phyloP scores from a whole-genome alignment of 2,797 vertebrate species.

The Lagorchestes hirsutus region DNA sequence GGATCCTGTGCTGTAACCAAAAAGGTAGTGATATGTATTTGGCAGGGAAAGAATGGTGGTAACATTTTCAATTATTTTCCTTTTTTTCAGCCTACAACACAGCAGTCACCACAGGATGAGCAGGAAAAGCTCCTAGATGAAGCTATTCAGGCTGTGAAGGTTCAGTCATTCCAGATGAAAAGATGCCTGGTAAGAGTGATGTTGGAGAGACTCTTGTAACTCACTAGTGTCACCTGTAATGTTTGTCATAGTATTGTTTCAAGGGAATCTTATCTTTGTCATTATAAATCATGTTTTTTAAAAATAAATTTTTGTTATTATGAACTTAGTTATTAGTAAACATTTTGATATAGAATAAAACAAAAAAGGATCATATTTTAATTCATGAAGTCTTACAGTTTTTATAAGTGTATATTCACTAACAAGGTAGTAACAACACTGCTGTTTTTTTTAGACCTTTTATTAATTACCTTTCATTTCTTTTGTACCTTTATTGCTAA shows the following conservation, averaged over 20 bases:
- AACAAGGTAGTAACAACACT: not conserved
- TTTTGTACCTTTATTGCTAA: not conserved
- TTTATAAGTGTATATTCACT: not conserved
- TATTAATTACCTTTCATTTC: not conserved
- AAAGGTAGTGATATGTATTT: not conserved
- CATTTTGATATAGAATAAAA: not conserved
- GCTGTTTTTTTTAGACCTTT: not conserved
- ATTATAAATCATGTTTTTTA: not conserved
- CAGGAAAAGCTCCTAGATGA: slow-evolving; percentile 99
- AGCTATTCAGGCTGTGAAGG: slow-evolving; percentile 98
- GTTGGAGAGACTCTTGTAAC: not conserved
- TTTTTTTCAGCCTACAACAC: slow-evolving; percentile 92
- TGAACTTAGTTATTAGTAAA: not conserved
- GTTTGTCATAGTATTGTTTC: not conserved
- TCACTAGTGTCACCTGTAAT: not conserved
- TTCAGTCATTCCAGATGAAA: slow-evolving; percentile 99
- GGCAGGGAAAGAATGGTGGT: slow-evolving; percentile 13
- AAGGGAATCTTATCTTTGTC: slow-evolving; percentile 1
- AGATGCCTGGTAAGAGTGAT: slow-evolving; percentile 93
- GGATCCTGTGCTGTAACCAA: not conserved
- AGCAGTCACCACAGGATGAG: slow-evolving; percentile 98
- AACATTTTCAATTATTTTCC: slow-evolving; percentile 19
- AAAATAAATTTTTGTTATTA: not conserved
- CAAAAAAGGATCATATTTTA: not conserved
- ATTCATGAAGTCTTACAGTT: not conserved